Evolutionary conservation across 2,113 vertebrate species (phyloP), one percentile per base, ranked within the genome.

Genomic region (Argyrosomus japonicus): DNA sequence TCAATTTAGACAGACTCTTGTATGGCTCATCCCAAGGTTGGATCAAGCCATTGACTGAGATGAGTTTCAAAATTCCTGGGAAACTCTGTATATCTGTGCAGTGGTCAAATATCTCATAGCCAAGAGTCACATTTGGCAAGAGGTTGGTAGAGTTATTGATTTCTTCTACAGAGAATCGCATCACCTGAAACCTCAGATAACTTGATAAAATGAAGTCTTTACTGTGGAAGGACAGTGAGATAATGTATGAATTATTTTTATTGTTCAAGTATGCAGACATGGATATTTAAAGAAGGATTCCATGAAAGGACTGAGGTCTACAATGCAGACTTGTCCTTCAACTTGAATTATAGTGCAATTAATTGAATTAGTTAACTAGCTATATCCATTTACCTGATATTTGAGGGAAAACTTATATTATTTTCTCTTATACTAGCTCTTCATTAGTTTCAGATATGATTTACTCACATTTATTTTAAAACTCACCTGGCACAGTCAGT

Each of bases 141-240:
- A 98, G 93, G 2, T 47, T 0, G 0, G 92, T 96, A 72, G 96
- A 95, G 83, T 97, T 97, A 85, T 97, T 98, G 57, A 98, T 96
- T 87, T 97, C 93, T 76, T 96, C 93, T 1, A 97, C 69, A 0
- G 95, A 36, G 0, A 97, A 95, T 47, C 96, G 93, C 96, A 97
- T 95, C 68, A 96, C 84, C 74, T 96, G 96, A 47, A 96, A 85
- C 48, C 93, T 93, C 45, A 0, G 93, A 88, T 96, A 96, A 27
- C 93, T 90, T 0, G 94, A 43, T 3, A 77, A 14, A 65, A 62
- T 80, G 13, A 96, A 90, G 0, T 7, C 0, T 58, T 94, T 47
- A 64, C 95, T 95, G 91, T 36, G 32, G 6, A 36, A 29, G 25
- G 54, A 76, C 17, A 75, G 43, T 79, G 12, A 45, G 69, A 61